These are phyloP conservation scores for Acrocephalus scirpaceus DNA, from an alignment of 2,797 vertebrate genomes.

Conservation along the genomic window DNA sequence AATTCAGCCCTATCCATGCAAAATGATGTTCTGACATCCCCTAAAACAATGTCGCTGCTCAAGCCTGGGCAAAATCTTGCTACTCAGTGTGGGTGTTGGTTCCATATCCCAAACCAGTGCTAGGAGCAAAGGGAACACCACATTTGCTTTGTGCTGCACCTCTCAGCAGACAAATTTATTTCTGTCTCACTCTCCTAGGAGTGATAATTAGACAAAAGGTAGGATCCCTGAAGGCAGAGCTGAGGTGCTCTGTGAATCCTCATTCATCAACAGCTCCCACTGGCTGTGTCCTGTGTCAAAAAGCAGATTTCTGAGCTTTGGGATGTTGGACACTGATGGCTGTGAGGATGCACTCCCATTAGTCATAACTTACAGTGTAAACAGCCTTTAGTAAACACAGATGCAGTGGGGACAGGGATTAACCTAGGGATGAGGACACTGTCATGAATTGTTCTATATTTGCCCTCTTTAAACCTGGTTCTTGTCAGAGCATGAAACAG, in stretches of 20 bases:
- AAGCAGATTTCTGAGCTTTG: slow-evolving; percentile 40
- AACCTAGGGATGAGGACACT: slow-evolving; percentile 12
- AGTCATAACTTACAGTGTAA: slow-evolving; percentile 8
- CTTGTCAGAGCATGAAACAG: neutral
- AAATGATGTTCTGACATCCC: neutral
- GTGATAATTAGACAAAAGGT: neutral
- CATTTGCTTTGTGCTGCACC: neutral
- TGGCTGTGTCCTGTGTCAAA: neutral
- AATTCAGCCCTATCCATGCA: neutral
- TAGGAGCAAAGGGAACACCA: neutral
- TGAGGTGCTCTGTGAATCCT: neutral
- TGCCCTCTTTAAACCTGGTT: neutral
- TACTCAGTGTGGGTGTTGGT: neutral
- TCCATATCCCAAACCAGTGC: neutral
- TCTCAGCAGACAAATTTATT: neutral
- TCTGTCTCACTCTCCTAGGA: neutral
- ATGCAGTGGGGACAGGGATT: slow-evolving; percentile 26
- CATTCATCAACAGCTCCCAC: slow-evolving; percentile 16
- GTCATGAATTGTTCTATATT: neutral
- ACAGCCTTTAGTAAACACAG: slow-evolving; percentile 34
- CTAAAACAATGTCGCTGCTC: neutral
- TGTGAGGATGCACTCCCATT: neutral
- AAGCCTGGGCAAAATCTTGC: neutral
- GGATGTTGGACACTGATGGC: neutral
- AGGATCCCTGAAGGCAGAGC: neutral